Evolutionary conservation across 2,113 vertebrate genomes (phyloP).

Genomic region (Pteropus alecto): DNA sequence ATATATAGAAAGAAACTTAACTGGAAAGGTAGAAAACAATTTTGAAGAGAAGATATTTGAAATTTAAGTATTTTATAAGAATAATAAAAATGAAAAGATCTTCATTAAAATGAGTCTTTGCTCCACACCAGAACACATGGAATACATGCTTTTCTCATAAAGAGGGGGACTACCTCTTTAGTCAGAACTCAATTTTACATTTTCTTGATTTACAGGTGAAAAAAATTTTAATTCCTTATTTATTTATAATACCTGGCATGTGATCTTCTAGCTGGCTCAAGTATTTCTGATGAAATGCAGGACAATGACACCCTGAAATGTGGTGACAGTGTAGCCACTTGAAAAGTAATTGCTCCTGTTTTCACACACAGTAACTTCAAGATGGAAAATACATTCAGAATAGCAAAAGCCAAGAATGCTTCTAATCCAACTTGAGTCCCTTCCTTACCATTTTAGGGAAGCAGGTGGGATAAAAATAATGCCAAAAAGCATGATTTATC

Average conservation of each 20-base stretch:
- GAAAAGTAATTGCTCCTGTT: constrained; percentile 74
- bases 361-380: constrained; percentile 59
- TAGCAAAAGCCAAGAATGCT: constrained; percentile 62
- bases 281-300: constrained; percentile 61
- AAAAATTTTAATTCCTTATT: constrained; percentile 55
- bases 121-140: not conserved
- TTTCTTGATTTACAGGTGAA: constrained; percentile 36
- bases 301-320: constrained; percentile 71
- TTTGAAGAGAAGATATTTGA: not conserved
- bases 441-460: constrained; percentile 44
- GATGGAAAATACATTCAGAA: constrained; percentile 71
- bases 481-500: constrained; percentile 22
- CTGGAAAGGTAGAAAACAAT: not conserved
- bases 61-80: not conserved
- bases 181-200: constrained; percentile 53
- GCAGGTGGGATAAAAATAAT: constrained; percentile 21
- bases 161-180: not conserved
- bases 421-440: constrained; percentile 53
- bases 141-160: not conserved
- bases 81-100: not conserved
- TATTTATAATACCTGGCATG: constrained; percentile 57
- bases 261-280: constrained; percentile 46
- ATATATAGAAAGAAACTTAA: not conserved
- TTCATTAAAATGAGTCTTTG: constrained; percentile 21
- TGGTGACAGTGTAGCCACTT: constrained; percentile 64